phyloP scores from a whole-genome alignment of 2,888 invertebrate species.

The Ischnus inquisitorius region DNA sequence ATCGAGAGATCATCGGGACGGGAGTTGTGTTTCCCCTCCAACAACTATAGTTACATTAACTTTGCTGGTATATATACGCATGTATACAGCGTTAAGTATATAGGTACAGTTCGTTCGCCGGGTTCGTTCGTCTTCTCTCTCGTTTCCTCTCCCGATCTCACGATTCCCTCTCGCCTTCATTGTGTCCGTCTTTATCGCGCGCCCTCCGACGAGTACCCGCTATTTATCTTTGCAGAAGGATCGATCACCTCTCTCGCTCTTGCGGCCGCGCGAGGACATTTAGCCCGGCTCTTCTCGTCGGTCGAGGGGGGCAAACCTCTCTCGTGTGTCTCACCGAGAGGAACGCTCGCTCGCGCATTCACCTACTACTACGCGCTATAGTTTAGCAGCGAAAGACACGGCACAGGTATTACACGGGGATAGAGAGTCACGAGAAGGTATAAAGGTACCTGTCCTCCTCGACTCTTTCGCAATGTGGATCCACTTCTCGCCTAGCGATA shows the following conservation, averaged over 20 bases:
- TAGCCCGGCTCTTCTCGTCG: slow-evolving; percentile 35
- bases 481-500: slow-evolving; percentile 53
- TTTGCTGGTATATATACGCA: slow-evolving; percentile 18
- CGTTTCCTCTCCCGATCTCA: slow-evolving; percentile 31
- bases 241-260: slow-evolving; percentile 48
- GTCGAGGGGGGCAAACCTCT: slow-evolving; percentile 36
- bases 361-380: slow-evolving; percentile 31
- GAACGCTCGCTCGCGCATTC: slow-evolving; percentile 59
- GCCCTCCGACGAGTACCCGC: slow-evolving; percentile 51
- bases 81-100: slow-evolving; percentile 33
- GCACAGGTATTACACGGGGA: not conserved
- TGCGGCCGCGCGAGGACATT: slow-evolving; percentile 30
- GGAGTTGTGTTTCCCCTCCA: slow-evolving; percentile 66
- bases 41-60: slow-evolving; percentile 55
- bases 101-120: slow-evolving; percentile 49
- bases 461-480: slow-evolving; percentile 63
- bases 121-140: slow-evolving; percentile 45
- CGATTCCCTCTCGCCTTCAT: slow-evolving; percentile 67
- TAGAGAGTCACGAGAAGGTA: slow-evolving; percentile 44
- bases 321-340: slow-evolving; percentile 28
- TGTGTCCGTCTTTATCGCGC: slow-evolving; percentile 43
- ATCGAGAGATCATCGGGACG: slow-evolving; percentile 80
- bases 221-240: slow-evolving; percentile 60
- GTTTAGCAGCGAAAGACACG: slow-evolving; percentile 3
- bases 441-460: slow-evolving; percentile 62